These are phyloP conservation scores for Lepeophtheirus nordmannii DNA, from an alignment of 2,888 invertebrate species.

Conservation along the genomic window DNA sequence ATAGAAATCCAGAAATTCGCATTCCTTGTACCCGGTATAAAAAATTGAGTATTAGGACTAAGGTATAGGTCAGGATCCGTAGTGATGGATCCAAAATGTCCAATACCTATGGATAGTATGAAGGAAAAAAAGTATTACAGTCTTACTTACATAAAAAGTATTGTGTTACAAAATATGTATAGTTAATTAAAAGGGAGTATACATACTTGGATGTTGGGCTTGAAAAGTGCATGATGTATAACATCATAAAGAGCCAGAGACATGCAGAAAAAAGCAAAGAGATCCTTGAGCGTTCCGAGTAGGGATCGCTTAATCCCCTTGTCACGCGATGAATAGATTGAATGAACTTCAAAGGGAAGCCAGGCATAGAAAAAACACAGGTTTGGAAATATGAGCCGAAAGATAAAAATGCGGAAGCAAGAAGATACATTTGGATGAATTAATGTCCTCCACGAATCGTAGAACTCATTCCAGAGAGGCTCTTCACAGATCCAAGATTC, in stretches of 20 bases:
- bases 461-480: no score
- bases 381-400: background rate
- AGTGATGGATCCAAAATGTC: background rate
- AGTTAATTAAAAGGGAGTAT: background rate
- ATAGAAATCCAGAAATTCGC: background rate
- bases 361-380: background rate
- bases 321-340: background rate
- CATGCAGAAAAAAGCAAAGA: background rate
- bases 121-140: no score
- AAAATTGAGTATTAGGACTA: background rate
- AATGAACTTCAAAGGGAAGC: background rate
- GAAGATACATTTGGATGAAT: background rate
- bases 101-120: background rate
- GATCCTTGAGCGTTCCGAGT: slow-evolving; percentile 1
- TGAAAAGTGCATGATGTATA: background rate
- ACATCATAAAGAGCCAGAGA: background rate
- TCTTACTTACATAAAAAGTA: background rate
- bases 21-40: background rate
- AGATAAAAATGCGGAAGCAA: background rate
- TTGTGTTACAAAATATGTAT: background rate
- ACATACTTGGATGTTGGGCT: background rate
- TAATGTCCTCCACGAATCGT: no score
- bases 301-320: background rate
- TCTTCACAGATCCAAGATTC: no score
- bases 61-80: background rate